Conservation (phyloP, 2,797 vertebrate species). For the Ara ararauna region DNA sequence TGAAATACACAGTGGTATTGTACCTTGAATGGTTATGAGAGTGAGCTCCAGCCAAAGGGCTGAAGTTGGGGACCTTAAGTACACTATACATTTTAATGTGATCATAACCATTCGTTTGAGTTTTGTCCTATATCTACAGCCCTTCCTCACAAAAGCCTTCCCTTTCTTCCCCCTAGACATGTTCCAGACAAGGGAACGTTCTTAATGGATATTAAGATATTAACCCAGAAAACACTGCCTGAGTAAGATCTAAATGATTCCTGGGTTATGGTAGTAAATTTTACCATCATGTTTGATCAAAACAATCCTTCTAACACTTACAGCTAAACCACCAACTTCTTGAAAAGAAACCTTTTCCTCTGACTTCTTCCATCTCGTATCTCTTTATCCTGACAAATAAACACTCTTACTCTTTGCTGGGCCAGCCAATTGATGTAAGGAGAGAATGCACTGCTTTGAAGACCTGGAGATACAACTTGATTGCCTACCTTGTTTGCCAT, state of each 20-base stretch:
- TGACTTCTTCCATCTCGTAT: not conserved
- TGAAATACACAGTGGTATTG: not conserved
- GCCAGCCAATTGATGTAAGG: not conserved
- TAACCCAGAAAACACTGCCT: not conserved
- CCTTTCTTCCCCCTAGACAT: not conserved
- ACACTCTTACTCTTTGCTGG: not conserved
- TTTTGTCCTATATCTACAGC: not conserved
- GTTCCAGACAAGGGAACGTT: not conserved
- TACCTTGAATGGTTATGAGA: not conserved
- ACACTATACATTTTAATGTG: not conserved
- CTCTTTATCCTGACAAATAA: not conserved
- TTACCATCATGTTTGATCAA: not conserved
- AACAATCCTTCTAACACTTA: not conserved
- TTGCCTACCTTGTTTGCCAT: not conserved
- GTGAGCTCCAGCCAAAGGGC: not conserved
- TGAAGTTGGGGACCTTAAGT: not conserved
- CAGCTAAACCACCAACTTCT: not conserved
- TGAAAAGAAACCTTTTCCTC: not conserved
- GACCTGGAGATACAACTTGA: not conserved
- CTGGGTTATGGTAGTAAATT: not conserved
- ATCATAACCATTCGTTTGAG: not conserved
- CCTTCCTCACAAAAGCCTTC: not conserved
- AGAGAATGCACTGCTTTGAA: not conserved
- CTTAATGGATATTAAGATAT: not conserved
- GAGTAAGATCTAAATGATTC: not conserved